Conservation (phyloP, 2,113 vertebrate species). For the Tympanuchus pallidicinctus region DNA sequence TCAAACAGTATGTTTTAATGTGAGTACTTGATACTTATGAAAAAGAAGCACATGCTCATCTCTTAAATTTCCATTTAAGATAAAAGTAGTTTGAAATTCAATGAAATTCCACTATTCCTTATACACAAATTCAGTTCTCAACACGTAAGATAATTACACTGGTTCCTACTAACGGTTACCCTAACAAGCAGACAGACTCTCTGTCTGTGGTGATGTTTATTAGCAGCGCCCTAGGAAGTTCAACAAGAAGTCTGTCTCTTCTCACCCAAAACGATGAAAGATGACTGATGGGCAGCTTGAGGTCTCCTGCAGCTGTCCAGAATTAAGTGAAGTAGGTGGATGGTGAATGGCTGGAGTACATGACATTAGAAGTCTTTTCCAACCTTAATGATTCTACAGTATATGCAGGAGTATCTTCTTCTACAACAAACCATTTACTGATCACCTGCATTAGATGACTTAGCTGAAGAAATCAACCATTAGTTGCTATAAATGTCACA, state of each 20-base stretch:
- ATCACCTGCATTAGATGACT: not conserved
- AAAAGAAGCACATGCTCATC: not conserved
- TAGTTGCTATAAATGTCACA: not conserved
- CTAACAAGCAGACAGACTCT: no score
- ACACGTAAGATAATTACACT: no score
- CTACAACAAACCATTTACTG: not conserved
- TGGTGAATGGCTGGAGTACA: no score
- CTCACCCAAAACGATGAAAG: not conserved
- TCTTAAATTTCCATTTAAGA: not conserved
- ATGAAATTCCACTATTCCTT: no score
- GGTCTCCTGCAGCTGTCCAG: not conserved
- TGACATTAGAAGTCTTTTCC: not conserved
- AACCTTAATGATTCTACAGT: no score
- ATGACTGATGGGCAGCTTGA: not conserved
- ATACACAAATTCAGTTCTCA: no score
- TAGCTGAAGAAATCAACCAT: not conserved
- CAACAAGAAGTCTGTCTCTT: no score
- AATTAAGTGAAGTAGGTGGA: not conserved
- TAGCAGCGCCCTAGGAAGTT: no score
- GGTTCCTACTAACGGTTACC: no score
- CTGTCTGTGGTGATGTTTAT: no score
- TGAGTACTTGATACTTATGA: not conserved
- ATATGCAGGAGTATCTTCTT: not conserved
- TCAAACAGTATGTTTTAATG: not conserved
- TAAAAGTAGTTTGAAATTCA: no score